Evolutionary conservation across 2,797 vertebrate species (phyloP).

Genomic region (Melopsittacus undulatus): DNA sequence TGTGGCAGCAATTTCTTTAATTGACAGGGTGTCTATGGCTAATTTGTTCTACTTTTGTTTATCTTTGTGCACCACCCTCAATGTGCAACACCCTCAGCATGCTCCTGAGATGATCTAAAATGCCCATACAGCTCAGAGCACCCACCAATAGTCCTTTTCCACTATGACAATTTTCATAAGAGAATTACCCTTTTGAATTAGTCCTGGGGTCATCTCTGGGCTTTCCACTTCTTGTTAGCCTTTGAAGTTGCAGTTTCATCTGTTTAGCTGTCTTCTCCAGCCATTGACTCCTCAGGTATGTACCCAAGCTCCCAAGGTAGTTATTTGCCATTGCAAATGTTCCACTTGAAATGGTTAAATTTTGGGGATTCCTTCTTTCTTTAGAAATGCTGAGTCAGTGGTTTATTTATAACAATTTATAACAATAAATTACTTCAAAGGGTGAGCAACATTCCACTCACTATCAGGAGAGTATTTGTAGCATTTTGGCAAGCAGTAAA

Average conservation of each 20-base stretch:
- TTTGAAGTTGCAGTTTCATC: neutral
- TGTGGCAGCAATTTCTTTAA: neutral
- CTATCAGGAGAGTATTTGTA: neutral
- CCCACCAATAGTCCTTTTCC: neutral
- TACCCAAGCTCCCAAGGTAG: neutral
- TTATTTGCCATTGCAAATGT: neutral
- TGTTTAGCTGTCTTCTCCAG: neutral
- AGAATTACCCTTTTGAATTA: neutral
- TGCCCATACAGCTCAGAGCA: fast-evolving
- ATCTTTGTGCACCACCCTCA: neutral
- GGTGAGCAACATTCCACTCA: neutral
- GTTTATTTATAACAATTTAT: neutral
- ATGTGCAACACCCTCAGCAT: neutral
- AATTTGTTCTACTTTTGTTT: neutral
- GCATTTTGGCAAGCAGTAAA: neutral
- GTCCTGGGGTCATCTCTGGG: neutral
- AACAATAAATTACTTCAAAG: neutral
- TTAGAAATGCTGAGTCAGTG: neutral
- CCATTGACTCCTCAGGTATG: neutral
- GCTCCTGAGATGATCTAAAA: neutral
- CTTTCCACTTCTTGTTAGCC: neutral
- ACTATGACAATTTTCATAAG: neutral
- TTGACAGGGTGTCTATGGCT: neutral
- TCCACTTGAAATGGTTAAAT: neutral
- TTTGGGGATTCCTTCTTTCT: neutral